Base-by-base conservation (phyloP, 2,888 invertebrate species). In the Hipparchia sbordonii region DNA sequence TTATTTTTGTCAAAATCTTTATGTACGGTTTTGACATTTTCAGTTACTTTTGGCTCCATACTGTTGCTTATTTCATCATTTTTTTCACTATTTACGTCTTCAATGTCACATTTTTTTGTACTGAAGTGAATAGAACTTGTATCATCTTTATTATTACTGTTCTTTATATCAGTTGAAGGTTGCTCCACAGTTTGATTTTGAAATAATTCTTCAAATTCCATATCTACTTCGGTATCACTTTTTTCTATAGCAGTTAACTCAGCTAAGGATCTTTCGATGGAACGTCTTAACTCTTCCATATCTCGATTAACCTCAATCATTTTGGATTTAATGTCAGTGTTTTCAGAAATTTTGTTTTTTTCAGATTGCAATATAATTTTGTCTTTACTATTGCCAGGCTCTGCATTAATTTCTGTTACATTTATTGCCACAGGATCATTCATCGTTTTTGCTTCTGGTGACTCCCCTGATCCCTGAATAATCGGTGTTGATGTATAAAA, bases 241-340 rank as follows among this genome's bases (percentile, higher is more conserved):
- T 87, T 88, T 78, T 93, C 91, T 61, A 90, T 83, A 12, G 86
- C 81, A 6, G 89, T 88, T 2, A 93, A 80, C 77, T 90, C 93
- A 51, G 92, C 92, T 74, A 93, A 81, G 33, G 93, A 92, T 74
- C 85, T 87, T 81, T 93, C 93, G 72, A 93, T 91, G 0, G 93
- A 92, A 23, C 87, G 68, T 70, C 89, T 86, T 63, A 93, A 80
- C 69, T 90, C 92, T 78, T 93, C 91, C 91, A 93, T 90, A 70
- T 92, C 92, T 80, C 89, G 84, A 76, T 90, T 92, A 0, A 93
- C 93, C 82, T 92, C 92, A 81, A 92, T 86, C 80, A 91, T 89
- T 85, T 92, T 91, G 0, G 92, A 90, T 82, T 91, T 92, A 1
- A 92, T 79, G 77, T 90, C 90, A 5, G 87, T 91, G 76, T 89